phyloP scores from a whole-genome alignment of 1,140 invertebrate species.

The Heliconius hewitsoni region DNA sequence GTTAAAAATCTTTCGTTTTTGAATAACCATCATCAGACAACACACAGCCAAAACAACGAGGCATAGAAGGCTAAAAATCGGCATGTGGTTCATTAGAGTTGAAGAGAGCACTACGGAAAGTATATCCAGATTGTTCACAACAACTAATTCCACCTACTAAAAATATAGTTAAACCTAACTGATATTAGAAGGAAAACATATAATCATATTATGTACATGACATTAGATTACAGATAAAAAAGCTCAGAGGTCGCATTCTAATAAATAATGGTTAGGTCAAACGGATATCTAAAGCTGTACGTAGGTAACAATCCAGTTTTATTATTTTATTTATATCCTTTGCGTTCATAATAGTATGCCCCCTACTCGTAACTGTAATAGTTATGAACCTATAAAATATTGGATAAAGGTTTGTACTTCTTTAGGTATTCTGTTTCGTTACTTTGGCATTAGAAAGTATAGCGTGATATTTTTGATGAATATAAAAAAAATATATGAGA shows the following conservation, averaged over 20 bases:
- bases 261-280: slow-evolving; percentile 4
- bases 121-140: no score
- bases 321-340: slow-evolving; percentile 3
- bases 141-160: no score
- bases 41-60: no score
- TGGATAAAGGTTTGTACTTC: neutral
- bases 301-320: slow-evolving; percentile 5
- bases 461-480: no score
- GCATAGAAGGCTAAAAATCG: no score
- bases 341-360: neutral
- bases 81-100: no score
- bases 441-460: neutral
- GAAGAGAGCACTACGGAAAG: no score
- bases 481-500: no score
- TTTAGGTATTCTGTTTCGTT: neutral
- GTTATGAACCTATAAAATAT: slow-evolving; percentile 6
- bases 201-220: neutral
- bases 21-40: no score
- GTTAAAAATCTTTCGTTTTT: no score
- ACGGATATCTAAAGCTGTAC: neutral
- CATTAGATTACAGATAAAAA: neutral
- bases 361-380: neutral
- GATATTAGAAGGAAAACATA: no score
- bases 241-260: neutral
- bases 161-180: no score